These are phyloP conservation scores for Cataglyphis livida DNA, from an alignment of 2,888 invertebrate species.

Conservation along the genomic window DNA sequence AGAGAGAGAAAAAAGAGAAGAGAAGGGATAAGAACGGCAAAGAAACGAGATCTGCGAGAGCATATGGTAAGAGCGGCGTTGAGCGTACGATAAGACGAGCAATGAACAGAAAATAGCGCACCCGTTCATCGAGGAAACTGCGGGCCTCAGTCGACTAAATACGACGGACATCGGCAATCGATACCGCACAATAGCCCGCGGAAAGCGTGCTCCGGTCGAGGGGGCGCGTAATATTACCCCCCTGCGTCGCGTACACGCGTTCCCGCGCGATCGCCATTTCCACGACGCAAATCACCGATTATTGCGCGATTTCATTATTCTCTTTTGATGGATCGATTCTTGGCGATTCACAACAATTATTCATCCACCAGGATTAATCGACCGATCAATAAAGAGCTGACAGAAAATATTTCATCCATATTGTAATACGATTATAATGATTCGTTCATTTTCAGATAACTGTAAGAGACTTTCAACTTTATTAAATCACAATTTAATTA, in stretches of 20 bases:
- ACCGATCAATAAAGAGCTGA: background rate
- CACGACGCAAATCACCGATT: slow-evolving; percentile 40
- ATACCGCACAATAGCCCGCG: slow-evolving; percentile 72
- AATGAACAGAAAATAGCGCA: slow-evolving; percentile 76
- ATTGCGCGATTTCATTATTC: slow-evolving; percentile 40
- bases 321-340: slow-evolving; percentile 3
- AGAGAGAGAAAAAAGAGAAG: slow-evolving; percentile 17
- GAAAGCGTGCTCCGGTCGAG: slow-evolving; percentile 59
- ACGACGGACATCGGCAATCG: slow-evolving; percentile 79
- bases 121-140: slow-evolving; percentile 67
- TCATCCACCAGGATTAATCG: background rate
- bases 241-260: slow-evolving; percentile 39
- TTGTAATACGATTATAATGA: background rate
- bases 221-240: slow-evolving; percentile 40
- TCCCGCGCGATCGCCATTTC: slow-evolving; percentile 40
- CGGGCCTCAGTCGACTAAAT: slow-evolving; percentile 74
- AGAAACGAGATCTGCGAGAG: slow-evolving; percentile 13
- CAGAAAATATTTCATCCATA: background rate
- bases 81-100: slow-evolving; percentile 75
- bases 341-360: slow-evolving; percentile 22
- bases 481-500: slow-evolving; percentile 2
- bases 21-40: slow-evolving; percentile 13
- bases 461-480: background rate
- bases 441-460: background rate
- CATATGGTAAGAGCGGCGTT: slow-evolving; percentile 22